Base-by-base conservation (phyloP, 2,797 vertebrate species). In the Scolopax rusticola region DNA sequence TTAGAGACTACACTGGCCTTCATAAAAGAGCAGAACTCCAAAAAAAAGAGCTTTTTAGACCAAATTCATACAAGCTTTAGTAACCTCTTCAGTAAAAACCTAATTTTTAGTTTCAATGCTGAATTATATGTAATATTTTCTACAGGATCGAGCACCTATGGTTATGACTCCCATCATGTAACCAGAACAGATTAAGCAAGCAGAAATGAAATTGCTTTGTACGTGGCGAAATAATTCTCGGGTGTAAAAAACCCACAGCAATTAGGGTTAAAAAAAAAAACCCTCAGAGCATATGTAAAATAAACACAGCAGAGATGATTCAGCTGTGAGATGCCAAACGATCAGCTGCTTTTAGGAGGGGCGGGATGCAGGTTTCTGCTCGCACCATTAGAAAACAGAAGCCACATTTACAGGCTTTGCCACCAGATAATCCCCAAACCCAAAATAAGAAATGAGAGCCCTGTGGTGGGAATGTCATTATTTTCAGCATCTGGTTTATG, bases 11-110 rank as follows among this genome's bases (percentile, higher is more conserved):
- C 69, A 36, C 9, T 69, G 38, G 36, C 36, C 51, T 67, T 84
- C 40, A 64, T 71, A 68, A 77, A 70, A 78, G 25, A 84, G 56
- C 12, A 32, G 36, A 90, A 33, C 14, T 68, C 79, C 79, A 54
- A 89, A 89, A 91, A 93, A 63, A 89, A 76, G 82, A 84, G 43
- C 69, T 78, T 89, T 87, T 87, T 81, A 77, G 33, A 33, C 51
- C 41, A 90, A 78, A 45, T 11, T 82, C 19, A 0, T 27, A 43
- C n/a, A 93, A 89, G 21, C 4, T 64, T 67, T 89, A 82, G 43
- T 63, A 60, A 80, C 15, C n/a, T 64, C 50, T 87, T 87, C 45
- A 89, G 69, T 65, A 78, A 85, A 90, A 57, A 83, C 0, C 13
- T 38, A 69, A 68, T 2, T 2, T 68, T 63, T 61, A 43, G 41